Conservation (phyloP, 2,113 vertebrate species). For the Synchiropus splendidus region DNA sequence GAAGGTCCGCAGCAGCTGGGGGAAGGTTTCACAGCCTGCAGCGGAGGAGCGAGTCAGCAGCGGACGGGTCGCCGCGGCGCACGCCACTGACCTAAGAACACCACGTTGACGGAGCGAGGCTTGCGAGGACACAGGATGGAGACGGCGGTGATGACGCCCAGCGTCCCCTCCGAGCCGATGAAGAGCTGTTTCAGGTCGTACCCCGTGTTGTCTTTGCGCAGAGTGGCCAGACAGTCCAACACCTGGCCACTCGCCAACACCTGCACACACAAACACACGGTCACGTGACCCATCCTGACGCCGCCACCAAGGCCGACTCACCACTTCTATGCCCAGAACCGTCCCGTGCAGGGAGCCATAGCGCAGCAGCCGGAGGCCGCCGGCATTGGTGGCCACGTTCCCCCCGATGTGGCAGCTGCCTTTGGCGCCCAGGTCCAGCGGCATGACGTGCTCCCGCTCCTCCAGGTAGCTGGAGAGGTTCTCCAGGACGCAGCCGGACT, state of each 20-base stretch:
- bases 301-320: slow-evolving; percentile 48
- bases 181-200: slow-evolving; percentile 97
- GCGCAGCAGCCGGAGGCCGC: slow-evolving; percentile 80
- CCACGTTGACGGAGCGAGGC: slow-evolving; percentile 80
- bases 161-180: slow-evolving; percentile 89
- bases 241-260: slow-evolving; percentile 80
- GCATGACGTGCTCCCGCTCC: slow-evolving; percentile 78
- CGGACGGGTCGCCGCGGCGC: no score
- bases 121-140: slow-evolving; percentile 84
- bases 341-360: slow-evolving; percentile 87
- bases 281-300: not conserved
- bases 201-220: slow-evolving; percentile 94
- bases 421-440: slow-evolving; percentile 89
- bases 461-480: slow-evolving; percentile 75
- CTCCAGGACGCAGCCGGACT: slow-evolving; percentile 88
- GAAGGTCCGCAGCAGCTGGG: slow-evolving; percentile 79
- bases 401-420: slow-evolving; percentile 96
- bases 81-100: slow-evolving; percentile 76
- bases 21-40: slow-evolving; percentile 79
- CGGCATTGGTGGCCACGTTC: slow-evolving; percentile 89
- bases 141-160: slow-evolving; percentile 85
- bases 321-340: slow-evolving; percentile 88
- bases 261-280: slow-evolving; percentile 55
- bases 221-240: slow-evolving; percentile 75
- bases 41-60: not conserved